phyloP scores from a whole-genome alignment of 1,140 invertebrate species.

The Leucophenga varia region DNA sequence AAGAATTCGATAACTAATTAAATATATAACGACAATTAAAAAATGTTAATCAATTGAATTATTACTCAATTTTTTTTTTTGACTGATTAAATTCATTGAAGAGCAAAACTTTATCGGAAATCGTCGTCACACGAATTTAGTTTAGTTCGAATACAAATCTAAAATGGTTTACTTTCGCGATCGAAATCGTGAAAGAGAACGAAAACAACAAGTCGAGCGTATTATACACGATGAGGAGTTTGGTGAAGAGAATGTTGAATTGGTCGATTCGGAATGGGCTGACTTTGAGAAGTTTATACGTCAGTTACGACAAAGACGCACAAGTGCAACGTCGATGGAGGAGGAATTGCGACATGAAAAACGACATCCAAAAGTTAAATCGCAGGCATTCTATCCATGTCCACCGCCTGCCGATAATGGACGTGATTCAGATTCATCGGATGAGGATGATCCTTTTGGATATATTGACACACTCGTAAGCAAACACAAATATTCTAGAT shows the following conservation, averaged over 20 bases:
- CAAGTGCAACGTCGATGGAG: conserved; percentile 61
- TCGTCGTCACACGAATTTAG: no score
- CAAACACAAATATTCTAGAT: no score
- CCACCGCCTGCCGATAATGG: conserved; percentile 63
- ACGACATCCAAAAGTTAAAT: conserved; percentile 56
- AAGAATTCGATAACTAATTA: no score
- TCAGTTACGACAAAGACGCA: conserved; percentile 59
- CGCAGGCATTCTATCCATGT: conserved; percentile 69
- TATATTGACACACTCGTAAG: conserved; percentile 65
- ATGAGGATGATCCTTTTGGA: conserved; percentile 60
- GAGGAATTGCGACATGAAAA: conserved; percentile 60
- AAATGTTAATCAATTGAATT: no score
- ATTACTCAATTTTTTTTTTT: no score
- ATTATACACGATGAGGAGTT: conserved; percentile 55
- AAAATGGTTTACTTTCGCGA: conserved; percentile 46
- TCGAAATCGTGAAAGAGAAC: conserved; percentile 29
- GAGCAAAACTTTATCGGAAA: no score
- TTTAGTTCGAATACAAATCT: no score
- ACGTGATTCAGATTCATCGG: conserved; percentile 56
- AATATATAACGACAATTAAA: no score
- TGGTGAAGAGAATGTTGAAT: conserved; percentile 55
- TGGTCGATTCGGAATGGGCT: conserved; percentile 56
- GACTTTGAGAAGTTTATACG: conserved; percentile 57
- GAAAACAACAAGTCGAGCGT: conserved; percentile 34
- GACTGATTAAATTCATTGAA: no score